A percentile compares a stretch with the other conserved stretches of the same genome.
Conservation (phyloP, 2,113 vertebrate genomes). For the Naja naja region DNA sequence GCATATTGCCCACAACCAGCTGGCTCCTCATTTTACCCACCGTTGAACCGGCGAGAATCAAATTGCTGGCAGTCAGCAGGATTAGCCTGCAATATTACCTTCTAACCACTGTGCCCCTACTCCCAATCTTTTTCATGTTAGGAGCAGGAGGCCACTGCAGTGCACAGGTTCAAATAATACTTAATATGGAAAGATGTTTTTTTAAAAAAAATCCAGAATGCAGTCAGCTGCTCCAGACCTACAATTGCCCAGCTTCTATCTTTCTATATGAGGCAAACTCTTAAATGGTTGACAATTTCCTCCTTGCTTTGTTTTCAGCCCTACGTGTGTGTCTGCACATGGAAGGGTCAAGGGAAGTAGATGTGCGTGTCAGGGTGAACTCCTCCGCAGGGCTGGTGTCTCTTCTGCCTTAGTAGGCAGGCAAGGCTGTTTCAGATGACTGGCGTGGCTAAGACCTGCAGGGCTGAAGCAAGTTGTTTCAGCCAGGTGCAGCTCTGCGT, state of each 20-base stretch:
- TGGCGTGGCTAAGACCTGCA: constrained; percentile 37
- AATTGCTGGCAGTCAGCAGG: background rate
- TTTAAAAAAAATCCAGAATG: background rate
- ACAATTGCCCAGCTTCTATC: background rate
- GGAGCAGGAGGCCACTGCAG: background rate
- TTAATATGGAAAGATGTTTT: background rate
- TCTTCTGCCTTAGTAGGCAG: background rate
- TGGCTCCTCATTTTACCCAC: background rate
- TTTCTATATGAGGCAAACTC: constrained; percentile 2
- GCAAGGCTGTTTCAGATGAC: constrained; percentile 36
- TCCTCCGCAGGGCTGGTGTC: constrained; percentile 31
- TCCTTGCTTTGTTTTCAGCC: constrained; percentile 23
- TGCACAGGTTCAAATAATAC: background rate
- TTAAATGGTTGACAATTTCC: background rate
- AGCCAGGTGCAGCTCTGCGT: constrained; percentile 67
- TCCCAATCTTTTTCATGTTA: background rate
- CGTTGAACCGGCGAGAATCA: background rate
- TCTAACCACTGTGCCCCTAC: background rate
- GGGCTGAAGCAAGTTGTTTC: constrained; percentile 45
- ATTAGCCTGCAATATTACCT: background rate
- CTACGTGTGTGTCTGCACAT: fast-evolving
- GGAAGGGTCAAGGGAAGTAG: background rate
- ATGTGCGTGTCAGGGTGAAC: background rate
- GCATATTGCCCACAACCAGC: background rate
- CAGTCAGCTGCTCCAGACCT: background rate